phyloP scores from a whole-genome alignment of 2,113 vertebrate species.

The Tachysurus vachellii region DNA sequence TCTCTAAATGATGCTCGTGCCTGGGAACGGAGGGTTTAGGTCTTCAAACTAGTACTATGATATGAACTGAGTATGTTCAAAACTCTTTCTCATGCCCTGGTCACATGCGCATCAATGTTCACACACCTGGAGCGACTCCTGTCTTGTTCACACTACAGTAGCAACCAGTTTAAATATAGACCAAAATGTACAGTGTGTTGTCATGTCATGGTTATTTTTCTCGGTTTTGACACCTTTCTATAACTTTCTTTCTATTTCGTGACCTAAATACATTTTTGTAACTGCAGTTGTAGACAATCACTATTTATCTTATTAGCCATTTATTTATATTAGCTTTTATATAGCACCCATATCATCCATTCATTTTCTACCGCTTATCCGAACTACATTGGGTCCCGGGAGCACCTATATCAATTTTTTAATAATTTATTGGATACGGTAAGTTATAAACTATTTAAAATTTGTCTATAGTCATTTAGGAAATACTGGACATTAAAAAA shows the following conservation, averaged over 20 bases:
- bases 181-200: neutral
- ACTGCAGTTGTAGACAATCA: neutral
- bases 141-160: too few species aligned
- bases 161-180: neutral
- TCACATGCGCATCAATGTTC: neutral
- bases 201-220: neutral
- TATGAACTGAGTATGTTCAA: too few species aligned
- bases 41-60: too few species aligned
- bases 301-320: neutral
- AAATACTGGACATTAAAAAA: neutral
- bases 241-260: neutral
- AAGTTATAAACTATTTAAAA: neutral
- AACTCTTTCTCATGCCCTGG: too few species aligned
- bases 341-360: neutral
- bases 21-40: too few species aligned
- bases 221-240: neutral
- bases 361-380: too few species aligned
- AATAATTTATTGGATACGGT: neutral
- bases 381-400: too few species aligned
- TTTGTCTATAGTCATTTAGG: neutral
- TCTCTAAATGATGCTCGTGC: neutral
- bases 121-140: neutral
- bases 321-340: neutral
- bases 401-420: neutral
- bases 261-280: neutral